Evolutionary conservation across 2,888 invertebrate species (phyloP).

Genomic region (Eulithis prunata): DNA sequence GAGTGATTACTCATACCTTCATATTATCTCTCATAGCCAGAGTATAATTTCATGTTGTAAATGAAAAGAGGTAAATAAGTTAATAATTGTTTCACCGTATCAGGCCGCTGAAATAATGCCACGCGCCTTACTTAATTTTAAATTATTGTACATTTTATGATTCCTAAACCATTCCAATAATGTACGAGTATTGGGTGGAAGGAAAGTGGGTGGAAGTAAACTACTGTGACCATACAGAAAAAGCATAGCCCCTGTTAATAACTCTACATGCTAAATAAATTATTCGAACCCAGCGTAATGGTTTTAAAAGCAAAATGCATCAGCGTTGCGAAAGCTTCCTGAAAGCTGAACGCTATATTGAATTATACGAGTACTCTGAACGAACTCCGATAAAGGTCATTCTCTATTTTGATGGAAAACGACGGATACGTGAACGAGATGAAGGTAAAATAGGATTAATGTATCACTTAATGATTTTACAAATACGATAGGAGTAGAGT

Average conservation of each 20-base stretch:
- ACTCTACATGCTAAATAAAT: no score
- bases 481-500: no score
- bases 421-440: neutral
- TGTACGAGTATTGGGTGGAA: no score
- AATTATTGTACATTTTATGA: neutral
- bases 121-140: neutral
- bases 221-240: no score
- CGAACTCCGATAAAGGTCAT: conserved; percentile 35
- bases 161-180: neutral
- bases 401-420: conserved; percentile 25
- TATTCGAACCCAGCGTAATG: neutral
- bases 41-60: neutral
- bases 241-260: no score
- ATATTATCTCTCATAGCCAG: no score
- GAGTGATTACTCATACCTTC: neutral
- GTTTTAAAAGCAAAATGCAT: conserved; percentile 21
- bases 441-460: neutral
- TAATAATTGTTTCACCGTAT: no score
- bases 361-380: conserved; percentile 28
- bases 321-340: conserved; percentile 16
- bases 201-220: no score
- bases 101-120: neutral
- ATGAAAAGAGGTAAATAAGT: neutral
- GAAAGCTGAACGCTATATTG: conserved; percentile 30
- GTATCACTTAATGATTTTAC: no score